A percentile compares a stretch with the other conserved stretches of the same genome.
Evolutionary conservation across 2,113 vertebrate species (phyloP).

Genomic region (Silurus glanis): DNA sequence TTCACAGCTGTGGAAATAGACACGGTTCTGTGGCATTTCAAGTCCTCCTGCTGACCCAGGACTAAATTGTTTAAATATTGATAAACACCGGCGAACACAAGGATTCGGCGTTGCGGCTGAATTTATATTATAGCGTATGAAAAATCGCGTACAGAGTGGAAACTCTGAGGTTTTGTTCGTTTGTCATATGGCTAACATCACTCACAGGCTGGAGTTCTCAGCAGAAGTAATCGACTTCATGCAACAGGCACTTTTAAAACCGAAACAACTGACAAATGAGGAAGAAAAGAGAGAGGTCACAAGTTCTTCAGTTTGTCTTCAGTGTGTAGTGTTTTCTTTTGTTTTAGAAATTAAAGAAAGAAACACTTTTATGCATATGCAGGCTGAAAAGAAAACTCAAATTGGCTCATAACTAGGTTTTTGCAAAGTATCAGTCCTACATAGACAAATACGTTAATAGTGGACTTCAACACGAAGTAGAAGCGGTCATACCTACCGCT

Average conservation of each 20-base stretch:
- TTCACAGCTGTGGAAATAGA: slow-evolving; percentile 25
- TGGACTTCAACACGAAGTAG: too few relatives aligned
- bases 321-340: background rate
- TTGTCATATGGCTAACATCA: background rate
- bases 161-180: background rate
- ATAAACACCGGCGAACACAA: slow-evolving; percentile 42
- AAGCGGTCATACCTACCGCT: too few relatives aligned
- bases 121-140: slow-evolving; percentile 20
- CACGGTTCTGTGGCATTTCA: background rate
- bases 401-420: too few relatives aligned
- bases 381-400: too few relatives aligned
- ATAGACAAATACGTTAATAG: too few relatives aligned
- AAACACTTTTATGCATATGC: background rate
- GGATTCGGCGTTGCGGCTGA: background rate
- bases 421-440: too few relatives aligned
- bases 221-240: background rate
- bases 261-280: background rate
- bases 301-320: background rate
- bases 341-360: background rate
- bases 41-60: background rate
- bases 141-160: background rate
- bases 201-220: background rate
- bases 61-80: slow-evolving; percentile 37
- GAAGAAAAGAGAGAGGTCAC: background rate
- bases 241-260: background rate